phyloP scores from a whole-genome alignment of 2,113 vertebrate species.

The Cyprinodon variegatus region DNA sequence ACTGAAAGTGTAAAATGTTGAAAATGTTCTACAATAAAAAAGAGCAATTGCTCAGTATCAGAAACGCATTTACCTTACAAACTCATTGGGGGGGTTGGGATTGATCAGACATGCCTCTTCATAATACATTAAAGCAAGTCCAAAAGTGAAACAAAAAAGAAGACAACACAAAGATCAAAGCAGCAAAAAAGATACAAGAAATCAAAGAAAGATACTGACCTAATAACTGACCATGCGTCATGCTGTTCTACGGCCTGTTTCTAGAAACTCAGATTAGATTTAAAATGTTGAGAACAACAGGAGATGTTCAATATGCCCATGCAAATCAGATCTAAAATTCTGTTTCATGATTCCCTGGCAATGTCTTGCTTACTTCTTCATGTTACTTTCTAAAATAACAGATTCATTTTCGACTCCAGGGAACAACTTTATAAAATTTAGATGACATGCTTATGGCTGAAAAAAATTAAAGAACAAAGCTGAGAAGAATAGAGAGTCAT shows the following conservation, averaged over 20 bases:
- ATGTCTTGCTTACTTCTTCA: conserved; percentile 35
- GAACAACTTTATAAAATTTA: conserved; percentile 30
- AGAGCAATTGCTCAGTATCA: conserved; percentile 28
- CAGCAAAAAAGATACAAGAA: conserved; percentile 24
- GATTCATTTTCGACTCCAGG: conserved; percentile 37
- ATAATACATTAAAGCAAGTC: conserved; percentile 41
- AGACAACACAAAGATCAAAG: conserved; percentile 31
- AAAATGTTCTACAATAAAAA: conserved; percentile 16
- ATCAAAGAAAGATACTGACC: conserved; percentile 48
- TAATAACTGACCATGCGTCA: conserved; percentile 34
- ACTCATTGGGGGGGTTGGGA: conserved; percentile 25
- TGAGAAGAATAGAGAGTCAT: conserved; percentile 10
- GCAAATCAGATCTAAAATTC: conserved; percentile 32
- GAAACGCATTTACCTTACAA: conserved; percentile 26
- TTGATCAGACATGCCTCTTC: conserved; percentile 31
- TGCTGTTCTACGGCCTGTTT: conserved; percentile 17
- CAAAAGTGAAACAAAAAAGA: conserved; percentile 12
- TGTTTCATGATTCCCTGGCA: conserved; percentile 31
- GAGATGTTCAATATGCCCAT: conserved; percentile 40
- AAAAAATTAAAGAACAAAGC: conserved; percentile 41
- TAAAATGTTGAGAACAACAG: conserved; percentile 18
- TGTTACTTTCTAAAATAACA: conserved; percentile 47
- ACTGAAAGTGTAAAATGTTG: conserved; percentile 12
- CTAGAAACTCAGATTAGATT: conserved; percentile 32
- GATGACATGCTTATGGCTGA: conserved; percentile 25